Evolutionary conservation across 2,113 vertebrate species (phyloP), one percentile per base, ranked within the genome.

Genomic region (Hyla sarda): DNA sequence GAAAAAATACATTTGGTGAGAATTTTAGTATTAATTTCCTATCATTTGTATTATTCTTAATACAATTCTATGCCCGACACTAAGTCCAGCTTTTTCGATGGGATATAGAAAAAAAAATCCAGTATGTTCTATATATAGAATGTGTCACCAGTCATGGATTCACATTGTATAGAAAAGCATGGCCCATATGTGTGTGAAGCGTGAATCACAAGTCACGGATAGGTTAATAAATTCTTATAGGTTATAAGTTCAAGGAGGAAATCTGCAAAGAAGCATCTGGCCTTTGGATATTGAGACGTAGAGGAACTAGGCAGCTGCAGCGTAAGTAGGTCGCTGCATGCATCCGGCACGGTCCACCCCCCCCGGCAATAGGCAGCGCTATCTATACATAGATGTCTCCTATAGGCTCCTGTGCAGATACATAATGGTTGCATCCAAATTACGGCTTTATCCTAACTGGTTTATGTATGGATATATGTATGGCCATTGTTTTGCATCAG

Each of bases 221-320:
- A 67, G 83, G 83, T 85, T 85, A 85, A 85, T 85, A 69, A 52
- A 52, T 62, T 78, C 83, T 78, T 78, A 37, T 85, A 52, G 83
- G 74, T 85, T 52, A 52, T 14, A 67, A 65, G 83, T 78, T 85
- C 47, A 85, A 52, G 37, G 56, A 85, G 83, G 19, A 48, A 48
- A 52, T 48, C 4, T 75, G 73, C 52, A 34, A 17, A 37, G 48
- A 23, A 37, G 74, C 83, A 85, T 67, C 83, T 78, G 74, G 17
- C 65, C 74, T 17, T 13, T 50, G 73, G 28, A 32, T 85, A 67
- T 21, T 50, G 74, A 67, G 41, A 65, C 8, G 9, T 32, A 19
- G 74, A 25, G 71, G 32, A 75, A 21, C 23, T 1, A 23, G 60
- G 83, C 74, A 52, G 41, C 74, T 78, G 83, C 73, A 69, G 41